phyloP scores from a whole-genome alignment of 2,888 invertebrate species.

The Cheilosia vernalis region DNA sequence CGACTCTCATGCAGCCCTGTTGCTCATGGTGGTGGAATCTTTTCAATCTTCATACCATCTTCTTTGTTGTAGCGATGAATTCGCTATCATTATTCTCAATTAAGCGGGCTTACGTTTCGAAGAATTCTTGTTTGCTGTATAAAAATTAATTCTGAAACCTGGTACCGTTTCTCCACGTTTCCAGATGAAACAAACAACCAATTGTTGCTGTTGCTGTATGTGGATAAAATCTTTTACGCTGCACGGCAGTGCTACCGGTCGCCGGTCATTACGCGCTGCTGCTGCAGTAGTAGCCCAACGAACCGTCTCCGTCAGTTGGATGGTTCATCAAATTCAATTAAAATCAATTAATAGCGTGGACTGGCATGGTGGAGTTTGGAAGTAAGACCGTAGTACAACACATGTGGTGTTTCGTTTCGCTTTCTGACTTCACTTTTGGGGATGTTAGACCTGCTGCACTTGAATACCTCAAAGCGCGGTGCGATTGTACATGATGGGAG shows the following conservation, averaged over 20 bases:
- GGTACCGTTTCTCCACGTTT: constrained; percentile 49
- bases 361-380: constrained; percentile 59
- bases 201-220: constrained; percentile 65
- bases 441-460: constrained; percentile 53
- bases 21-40: constrained; percentile 45
- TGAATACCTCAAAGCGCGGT: constrained; percentile 17
- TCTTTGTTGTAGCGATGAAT: constrained; percentile 59
- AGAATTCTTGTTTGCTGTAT: constrained; percentile 48
- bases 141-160: constrained; percentile 70
- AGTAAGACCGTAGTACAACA: constrained; percentile 7
- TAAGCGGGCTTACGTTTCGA: constrained; percentile 73
- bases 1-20: constrained; percentile 29
- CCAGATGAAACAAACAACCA: constrained; percentile 72
- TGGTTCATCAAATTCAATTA: constrained; percentile 74
- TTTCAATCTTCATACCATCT: constrained; percentile 43
- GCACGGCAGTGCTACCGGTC: constrained; percentile 70
- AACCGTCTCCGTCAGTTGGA: constrained; percentile 57
- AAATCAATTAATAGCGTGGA: constrained; percentile 65
- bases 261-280: constrained; percentile 51
- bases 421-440: constrained; percentile 46
- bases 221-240: constrained; percentile 71
- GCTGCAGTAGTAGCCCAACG: constrained; percentile 15
- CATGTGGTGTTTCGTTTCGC: constrained; percentile 39
- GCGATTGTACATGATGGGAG: constrained; percentile 29
- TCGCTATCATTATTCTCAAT: constrained; percentile 75